A percentile compares a stretch with the other conserved stretches of the same genome.
Conservation (phyloP, 2,888 invertebrate genomes). For the Thera britannica region DNA sequence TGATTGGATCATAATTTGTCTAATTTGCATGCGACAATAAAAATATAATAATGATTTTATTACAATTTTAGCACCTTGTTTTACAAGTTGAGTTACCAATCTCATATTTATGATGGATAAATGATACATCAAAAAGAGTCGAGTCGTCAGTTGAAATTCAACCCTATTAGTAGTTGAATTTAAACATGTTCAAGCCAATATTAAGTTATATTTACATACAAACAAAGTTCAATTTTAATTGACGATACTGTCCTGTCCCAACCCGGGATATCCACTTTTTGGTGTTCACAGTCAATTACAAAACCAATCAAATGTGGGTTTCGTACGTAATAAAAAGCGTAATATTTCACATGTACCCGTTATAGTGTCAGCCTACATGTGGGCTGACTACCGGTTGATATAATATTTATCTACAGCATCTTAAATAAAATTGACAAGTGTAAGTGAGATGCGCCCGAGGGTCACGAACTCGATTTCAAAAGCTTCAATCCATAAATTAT, state of each 20-base stretch:
- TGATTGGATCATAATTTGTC: not conserved
- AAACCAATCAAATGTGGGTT: conserved; percentile 36
- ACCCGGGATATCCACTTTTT: conserved; percentile 11
- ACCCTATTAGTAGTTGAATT: too few relatives aligned
- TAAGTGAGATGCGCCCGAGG: too few relatives aligned
- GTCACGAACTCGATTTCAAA: too few relatives aligned
- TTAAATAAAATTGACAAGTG: too few relatives aligned
- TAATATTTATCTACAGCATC: conserved; percentile 25
- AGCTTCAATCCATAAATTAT: too few relatives aligned
- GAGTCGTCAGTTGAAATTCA: too few relatives aligned
- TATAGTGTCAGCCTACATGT: conserved; percentile 33
- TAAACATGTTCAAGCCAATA: too few relatives aligned
- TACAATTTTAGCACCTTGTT: not conserved
- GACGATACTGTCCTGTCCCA: too few relatives aligned
- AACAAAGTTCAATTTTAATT: too few relatives aligned
- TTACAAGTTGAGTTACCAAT: conserved; percentile 21
- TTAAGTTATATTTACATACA: too few relatives aligned
- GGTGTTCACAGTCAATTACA: conserved; percentile 24
- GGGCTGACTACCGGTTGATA: conserved; percentile 31
- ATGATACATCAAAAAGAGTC: too few relatives aligned
- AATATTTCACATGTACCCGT: conserved; percentile 35
- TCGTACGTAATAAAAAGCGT: conserved; percentile 30
- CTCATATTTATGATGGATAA: not conserved
- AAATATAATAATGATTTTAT: not conserved
- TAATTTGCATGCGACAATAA: not conserved